Evolutionary conservation across 2,888 invertebrate species (phyloP).

Genomic region (Empis livida): DNA sequence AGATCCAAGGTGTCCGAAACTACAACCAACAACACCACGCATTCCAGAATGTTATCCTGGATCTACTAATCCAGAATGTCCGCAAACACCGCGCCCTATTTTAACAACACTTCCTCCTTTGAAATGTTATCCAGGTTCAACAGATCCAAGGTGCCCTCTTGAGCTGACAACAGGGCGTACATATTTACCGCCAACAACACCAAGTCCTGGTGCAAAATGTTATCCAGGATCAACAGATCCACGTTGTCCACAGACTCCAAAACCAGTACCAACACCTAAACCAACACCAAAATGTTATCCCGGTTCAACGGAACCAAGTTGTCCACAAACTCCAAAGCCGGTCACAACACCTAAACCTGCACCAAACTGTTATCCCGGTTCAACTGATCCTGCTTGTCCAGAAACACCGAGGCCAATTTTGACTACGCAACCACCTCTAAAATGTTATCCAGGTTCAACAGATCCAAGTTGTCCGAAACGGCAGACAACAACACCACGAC

Average conservation of each 20-base stretch:
- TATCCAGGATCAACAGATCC: slow-evolving; percentile 20
- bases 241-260: slow-evolving; percentile 13
- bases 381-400: slow-evolving; percentile 23
- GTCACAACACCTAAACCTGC: slow-evolving; percentile 10
- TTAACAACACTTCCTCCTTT: slow-evolving; percentile 19
- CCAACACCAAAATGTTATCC: slow-evolving; percentile 26
- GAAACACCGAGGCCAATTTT: slow-evolving; percentile 14
- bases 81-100: slow-evolving; percentile 14
- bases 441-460: slow-evolving; percentile 21
- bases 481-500: background rate
- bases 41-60: slow-evolving; percentile 26
- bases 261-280: slow-evolving; percentile 11
- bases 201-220: slow-evolving; percentile 10
- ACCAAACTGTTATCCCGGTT: slow-evolving; percentile 25
- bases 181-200: background rate
- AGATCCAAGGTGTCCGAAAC: slow-evolving; percentile 17
- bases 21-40: slow-evolving; percentile 16
- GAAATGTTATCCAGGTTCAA: slow-evolving; percentile 22
- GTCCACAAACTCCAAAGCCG: slow-evolving; percentile 18
- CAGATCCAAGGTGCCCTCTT: slow-evolving; percentile 29
- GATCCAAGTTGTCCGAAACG: slow-evolving; percentile 21
- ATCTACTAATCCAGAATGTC: slow-evolving; percentile 26
- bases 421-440: slow-evolving; percentile 13
- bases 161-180: background rate
- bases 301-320: slow-evolving; percentile 33